A percentile compares a stretch with the other conserved stretches of the same genome.
phyloP scores from a whole-genome alignment of 2,113 vertebrate genomes.

The Motacilla tschutschensis region DNA sequence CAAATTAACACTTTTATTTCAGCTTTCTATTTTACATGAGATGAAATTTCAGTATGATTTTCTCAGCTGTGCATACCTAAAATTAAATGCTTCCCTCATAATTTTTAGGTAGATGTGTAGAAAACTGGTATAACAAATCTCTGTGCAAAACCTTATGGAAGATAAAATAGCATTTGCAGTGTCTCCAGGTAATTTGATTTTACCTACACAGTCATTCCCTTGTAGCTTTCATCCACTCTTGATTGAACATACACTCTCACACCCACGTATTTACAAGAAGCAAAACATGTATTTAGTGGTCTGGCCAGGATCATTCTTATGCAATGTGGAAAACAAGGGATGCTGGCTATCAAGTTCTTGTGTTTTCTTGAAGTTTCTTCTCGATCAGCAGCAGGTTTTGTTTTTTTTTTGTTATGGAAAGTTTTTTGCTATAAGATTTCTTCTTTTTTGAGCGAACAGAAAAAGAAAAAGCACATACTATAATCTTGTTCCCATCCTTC shows the following conservation, averaged over 20 bases:
- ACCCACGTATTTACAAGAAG: neutral
- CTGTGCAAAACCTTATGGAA: neutral
- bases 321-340: neutral
- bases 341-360: neutral
- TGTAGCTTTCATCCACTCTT: neutral
- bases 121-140: neutral
- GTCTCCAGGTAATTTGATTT: neutral
- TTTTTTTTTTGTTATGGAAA: neutral
- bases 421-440: neutral
- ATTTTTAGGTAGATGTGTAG: neutral
- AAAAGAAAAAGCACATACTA: neutral
- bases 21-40: neutral
- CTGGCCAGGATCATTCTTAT: neutral
- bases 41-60: neutral
- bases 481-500: neutral
- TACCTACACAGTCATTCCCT: neutral
- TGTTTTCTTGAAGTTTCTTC: neutral
- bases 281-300: neutral
- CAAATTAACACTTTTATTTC: neutral
- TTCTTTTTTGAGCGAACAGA: neutral
- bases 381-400: neutral
- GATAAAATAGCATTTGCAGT: neutral
- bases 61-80: neutral
- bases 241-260: neutral
- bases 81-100: neutral